Percentiles rank a stretch among this genome's conserved stretches.
phyloP scores from a whole-genome alignment of 2,113 vertebrate genomes.

The Ptilorrhoa leucosticta region DNA sequence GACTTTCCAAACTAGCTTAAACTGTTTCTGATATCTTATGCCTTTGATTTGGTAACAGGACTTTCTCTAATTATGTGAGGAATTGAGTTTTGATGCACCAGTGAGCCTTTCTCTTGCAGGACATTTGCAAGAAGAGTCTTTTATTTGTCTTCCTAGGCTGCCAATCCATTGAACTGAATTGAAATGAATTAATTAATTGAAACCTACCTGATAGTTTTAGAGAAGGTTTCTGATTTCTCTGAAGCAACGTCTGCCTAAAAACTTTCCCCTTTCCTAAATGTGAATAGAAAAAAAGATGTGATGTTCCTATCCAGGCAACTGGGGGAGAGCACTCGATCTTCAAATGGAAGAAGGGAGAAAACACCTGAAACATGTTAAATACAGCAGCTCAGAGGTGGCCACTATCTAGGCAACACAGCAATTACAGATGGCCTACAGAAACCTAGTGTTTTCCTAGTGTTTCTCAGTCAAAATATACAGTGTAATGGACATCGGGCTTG shows the following conservation, averaged over 20 bases:
- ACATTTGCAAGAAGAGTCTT: neutral
- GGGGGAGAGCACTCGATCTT: neutral
- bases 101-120: neutral
- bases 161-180: neutral
- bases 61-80: neutral
- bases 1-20: neutral
- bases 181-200: neutral
- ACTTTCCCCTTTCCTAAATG: neutral
- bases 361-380: neutral
- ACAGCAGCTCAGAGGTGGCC: neutral
- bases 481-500: neutral
- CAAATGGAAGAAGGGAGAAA: neutral
- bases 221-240: neutral
- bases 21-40: neutral
- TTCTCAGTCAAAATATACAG: neutral
- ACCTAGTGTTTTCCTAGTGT: neutral
- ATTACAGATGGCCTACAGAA: neutral
- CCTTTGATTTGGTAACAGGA: neutral
- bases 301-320: neutral
- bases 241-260: neutral
- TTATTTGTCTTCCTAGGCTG: neutral
- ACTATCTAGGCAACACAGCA: neutral
- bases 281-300: neutral
- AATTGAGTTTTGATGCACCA: neutral
- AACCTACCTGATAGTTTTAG: neutral